Evolutionary conservation across 2,797 vertebrate genomes (phyloP).

Genomic region (Cyprinella venusta): DNA sequence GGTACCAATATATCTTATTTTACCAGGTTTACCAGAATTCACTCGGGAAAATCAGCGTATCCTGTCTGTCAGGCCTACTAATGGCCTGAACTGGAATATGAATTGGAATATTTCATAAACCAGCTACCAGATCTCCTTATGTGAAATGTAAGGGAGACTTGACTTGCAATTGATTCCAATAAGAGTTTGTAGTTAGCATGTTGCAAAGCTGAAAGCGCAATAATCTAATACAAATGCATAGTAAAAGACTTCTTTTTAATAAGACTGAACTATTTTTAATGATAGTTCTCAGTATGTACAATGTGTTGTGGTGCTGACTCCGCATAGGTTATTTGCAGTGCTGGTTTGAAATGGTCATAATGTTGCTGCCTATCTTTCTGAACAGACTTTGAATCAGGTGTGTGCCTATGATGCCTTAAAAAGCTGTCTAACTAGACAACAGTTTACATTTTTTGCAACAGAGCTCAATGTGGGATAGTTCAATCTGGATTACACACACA

Average conservation of each 20-base stretch:
- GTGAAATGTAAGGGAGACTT: background rate
- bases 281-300: background rate
- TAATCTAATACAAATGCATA: background rate
- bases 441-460: background rate
- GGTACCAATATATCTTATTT: background rate
- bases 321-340: background rate
- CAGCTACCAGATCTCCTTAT: background rate
- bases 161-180: background rate
- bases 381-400: background rate
- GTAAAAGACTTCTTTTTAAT: background rate
- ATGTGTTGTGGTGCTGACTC: background rate
- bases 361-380: background rate
- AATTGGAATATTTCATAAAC: background rate
- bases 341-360: background rate
- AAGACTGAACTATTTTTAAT: background rate
- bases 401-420: background rate
- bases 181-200: background rate
- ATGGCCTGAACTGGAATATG: too few species aligned
- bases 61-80: background rate
- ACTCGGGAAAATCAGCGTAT: background rate
- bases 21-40: background rate
- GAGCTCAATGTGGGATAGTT: background rate
- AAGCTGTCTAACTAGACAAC: background rate
- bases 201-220: background rate
- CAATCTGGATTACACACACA: background rate